Evolutionary conservation across 2,888 invertebrate genomes (phyloP).

Genomic region (Ophioninae sp.): DNA sequence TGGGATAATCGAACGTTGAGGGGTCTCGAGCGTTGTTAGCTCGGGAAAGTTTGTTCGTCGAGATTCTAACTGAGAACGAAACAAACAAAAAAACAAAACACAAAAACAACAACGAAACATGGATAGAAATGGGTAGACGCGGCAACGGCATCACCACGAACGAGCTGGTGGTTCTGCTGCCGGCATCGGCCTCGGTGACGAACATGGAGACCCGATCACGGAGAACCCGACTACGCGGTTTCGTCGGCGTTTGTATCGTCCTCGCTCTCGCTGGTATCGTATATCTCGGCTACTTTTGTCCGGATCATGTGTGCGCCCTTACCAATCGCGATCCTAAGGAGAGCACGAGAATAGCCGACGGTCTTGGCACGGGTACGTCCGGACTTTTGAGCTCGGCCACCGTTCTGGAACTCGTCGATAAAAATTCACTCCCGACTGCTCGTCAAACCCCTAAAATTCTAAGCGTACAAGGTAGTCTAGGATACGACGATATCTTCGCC

Average conservation of each 20-base stretch:
- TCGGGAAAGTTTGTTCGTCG: slow-evolving; percentile 13
- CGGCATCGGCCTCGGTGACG: slow-evolving; percentile 25
- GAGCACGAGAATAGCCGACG: slow-evolving; percentile 73
- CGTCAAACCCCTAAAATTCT: slow-evolving; percentile 77
- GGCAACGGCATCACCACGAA: slow-evolving; percentile 72
- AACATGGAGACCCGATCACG: slow-evolving; percentile 90
- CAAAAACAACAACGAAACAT: slow-evolving; percentile 65
- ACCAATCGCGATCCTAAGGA: slow-evolving; percentile 84
- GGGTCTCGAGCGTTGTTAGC: slow-evolving; percentile 42
- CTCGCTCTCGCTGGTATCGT: slow-evolving; percentile 93
- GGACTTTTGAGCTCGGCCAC: slow-evolving; percentile 69
- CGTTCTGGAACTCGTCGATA: slow-evolving; percentile 73
- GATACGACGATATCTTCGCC: slow-evolving; percentile 90
- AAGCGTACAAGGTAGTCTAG: slow-evolving; percentile 83
- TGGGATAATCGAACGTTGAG: slow-evolving; percentile 50
- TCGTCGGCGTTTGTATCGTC: slow-evolving; percentile 90
- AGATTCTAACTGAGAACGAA: slow-evolving; percentile 15
- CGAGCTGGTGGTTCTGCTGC: slow-evolving; percentile 66
- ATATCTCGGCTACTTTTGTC: slow-evolving; percentile 94
- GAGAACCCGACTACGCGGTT: slow-evolving; percentile 86
- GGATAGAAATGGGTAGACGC: slow-evolving; percentile 74
- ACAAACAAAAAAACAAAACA: slow-evolving; percentile 31
- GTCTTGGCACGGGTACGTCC: slow-evolving; percentile 70
- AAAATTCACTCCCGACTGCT: slow-evolving; percentile 73
- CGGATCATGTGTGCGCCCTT: slow-evolving; percentile 91